A percentile compares a stretch with the other conserved stretches of the same genome.
phyloP scores from a whole-genome alignment of 2,113 vertebrate species.

The Cryptomyrus ogoouensis region DNA sequence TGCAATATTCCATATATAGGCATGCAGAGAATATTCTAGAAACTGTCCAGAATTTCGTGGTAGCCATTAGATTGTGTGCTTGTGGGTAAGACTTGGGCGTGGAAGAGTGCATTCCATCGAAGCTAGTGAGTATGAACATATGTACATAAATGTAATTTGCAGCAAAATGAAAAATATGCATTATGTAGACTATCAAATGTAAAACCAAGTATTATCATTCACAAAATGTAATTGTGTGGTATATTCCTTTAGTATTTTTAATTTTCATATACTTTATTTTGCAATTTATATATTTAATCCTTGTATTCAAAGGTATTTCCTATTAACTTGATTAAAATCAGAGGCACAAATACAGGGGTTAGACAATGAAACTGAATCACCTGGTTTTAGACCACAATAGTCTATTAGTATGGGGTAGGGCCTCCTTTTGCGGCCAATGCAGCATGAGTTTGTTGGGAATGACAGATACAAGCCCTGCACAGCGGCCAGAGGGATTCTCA shows the following conservation, averaged over 20 bases:
- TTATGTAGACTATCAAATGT: neutral
- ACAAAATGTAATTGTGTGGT: neutral
- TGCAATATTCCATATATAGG: neutral
- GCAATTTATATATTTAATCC: neutral
- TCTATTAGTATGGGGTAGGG: too few relatives aligned
- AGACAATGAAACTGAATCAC: neutral
- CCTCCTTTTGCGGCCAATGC: too few relatives aligned
- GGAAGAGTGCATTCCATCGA: neutral
- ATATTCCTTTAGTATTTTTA: neutral
- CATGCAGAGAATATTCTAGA: neutral
- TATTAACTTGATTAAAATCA: neutral
- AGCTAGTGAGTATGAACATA: neutral
- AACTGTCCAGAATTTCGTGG: neutral
- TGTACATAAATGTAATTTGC: neutral
- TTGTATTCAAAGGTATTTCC: neutral
- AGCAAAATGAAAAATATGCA: neutral
- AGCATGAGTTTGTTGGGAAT: too few relatives aligned
- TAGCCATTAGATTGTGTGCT: neutral
- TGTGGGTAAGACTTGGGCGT: neutral
- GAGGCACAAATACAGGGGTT: neutral
- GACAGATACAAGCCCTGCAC: too few relatives aligned
- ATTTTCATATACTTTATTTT: neutral
- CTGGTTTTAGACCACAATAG: neutral
- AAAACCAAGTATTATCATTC: neutral
- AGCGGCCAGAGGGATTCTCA: too few relatives aligned